Percentiles rank a stretch among this genome's conserved stretches.
Evolutionary conservation across 2,888 invertebrate genomes (phyloP).

Genomic region (Andrena marginata): DNA sequence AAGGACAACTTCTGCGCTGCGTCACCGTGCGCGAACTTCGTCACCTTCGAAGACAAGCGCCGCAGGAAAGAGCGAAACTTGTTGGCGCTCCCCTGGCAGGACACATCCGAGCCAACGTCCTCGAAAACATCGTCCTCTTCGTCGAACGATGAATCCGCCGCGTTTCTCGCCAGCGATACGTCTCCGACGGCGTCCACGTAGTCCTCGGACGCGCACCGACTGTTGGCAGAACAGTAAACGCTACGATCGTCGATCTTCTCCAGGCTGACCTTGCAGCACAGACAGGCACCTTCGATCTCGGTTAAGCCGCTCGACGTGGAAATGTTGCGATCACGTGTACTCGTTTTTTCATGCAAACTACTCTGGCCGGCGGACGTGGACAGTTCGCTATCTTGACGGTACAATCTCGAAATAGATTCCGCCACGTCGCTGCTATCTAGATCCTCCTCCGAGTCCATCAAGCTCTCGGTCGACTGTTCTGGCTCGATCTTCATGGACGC

Average conservation of each 20-base stretch:
- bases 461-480: background rate
- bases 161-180: background rate
- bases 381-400: background rate
- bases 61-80: background rate
- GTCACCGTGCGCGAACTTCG: background rate
- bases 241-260: background rate
- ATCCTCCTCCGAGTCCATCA: too few species aligned
- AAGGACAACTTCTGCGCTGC: background rate
- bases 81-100: background rate
- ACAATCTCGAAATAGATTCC: too few species aligned
- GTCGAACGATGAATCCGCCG: background rate
- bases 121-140: constrained; percentile 31
- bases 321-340: background rate
- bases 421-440: too few species aligned
- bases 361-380: background rate
- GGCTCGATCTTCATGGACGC: background rate
- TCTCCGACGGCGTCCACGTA: too few species aligned
- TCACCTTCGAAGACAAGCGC: background rate
- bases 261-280: background rate
- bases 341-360: background rate
- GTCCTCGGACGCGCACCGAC: background rate
- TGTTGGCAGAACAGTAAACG: too few species aligned
- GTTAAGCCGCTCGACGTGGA: background rate
- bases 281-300: background rate
- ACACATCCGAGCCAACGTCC: too few species aligned